Conservation (phyloP, 2,113 vertebrate species). For the Catharus fuscescens region DNA sequence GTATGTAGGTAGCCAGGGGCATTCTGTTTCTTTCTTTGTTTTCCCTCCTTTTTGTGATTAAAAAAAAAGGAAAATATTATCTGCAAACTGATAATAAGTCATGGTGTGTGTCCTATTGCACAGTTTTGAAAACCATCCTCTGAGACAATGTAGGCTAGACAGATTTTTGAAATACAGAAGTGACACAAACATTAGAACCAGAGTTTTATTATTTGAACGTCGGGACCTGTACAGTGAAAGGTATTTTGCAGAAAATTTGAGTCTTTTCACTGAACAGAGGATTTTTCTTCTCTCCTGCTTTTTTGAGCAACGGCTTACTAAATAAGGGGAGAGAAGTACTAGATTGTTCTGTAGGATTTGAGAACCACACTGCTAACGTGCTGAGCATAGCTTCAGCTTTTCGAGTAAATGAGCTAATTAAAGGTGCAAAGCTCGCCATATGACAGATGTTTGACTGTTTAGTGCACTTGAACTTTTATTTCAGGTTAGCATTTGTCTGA, state of each 20-base stretch:
- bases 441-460: neutral
- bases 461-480: neutral
- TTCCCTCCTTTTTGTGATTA: neutral
- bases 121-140: neutral
- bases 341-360: neutral
- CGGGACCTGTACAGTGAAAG: neutral
- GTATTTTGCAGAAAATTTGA: neutral
- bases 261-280: neutral
- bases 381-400: neutral
- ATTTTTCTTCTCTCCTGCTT: neutral
- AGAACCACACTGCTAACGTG: neutral
- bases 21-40: neutral
- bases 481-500: neutral
- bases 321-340: neutral
- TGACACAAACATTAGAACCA: neutral
- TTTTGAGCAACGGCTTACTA: neutral
- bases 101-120: rapidly evolving
- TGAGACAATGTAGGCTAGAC: neutral
- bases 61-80: neutral
- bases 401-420: neutral
- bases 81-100: neutral
- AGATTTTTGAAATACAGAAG: neutral
- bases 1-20: neutral
- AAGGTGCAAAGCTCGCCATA: neutral
- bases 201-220: neutral